A percentile compares a stretch with the other conserved stretches of the same genome.
phyloP scores from a whole-genome alignment of 2,888 invertebrate genomes.

The Microplitis deprimator region DNA sequence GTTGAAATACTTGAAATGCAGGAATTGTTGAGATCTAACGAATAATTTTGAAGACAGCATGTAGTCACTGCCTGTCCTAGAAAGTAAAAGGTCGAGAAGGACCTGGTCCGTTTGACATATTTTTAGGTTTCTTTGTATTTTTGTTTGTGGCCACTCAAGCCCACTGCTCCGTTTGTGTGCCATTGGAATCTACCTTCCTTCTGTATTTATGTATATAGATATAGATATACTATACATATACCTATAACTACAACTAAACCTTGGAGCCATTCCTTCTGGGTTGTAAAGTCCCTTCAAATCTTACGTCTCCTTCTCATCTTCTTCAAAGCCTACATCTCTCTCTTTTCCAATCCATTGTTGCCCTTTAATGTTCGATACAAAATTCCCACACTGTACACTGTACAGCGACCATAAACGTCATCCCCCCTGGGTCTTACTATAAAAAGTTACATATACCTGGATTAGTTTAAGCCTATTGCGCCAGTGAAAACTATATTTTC shows the following conservation, averaged over 20 bases:
- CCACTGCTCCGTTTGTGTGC: slow-evolving; percentile 55
- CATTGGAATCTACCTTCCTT: slow-evolving; percentile 53
- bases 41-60: slow-evolving; percentile 47
- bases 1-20: slow-evolving; percentile 14
- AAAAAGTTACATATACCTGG: slow-evolving; percentile 49
- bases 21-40: slow-evolving; percentile 10
- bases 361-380: slow-evolving; percentile 54
- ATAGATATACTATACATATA: not conserved
- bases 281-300: not conserved
- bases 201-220: slow-evolving; percentile 10
- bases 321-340: slow-evolving; percentile 24
- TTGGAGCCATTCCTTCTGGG: not conserved
- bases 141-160: slow-evolving; percentile 66
- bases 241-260: no score
- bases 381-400: slow-evolving; percentile 51
- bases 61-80: slow-evolving; percentile 41
- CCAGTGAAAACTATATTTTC: slow-evolving; percentile 32
- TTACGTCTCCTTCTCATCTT: slow-evolving; percentile 28
- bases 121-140: slow-evolving; percentile 61
- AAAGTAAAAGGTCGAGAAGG: slow-evolving; percentile 46
- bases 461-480: slow-evolving; percentile 20
- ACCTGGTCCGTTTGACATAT: slow-evolving; percentile 62
- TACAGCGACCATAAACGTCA: slow-evolving; percentile 56
- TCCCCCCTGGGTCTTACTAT: slow-evolving; percentile 53
- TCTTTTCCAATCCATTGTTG: slow-evolving; percentile 53